phyloP scores from a whole-genome alignment of 1,140 invertebrate genomes.

The Panagrolaimus sp. region DNA sequence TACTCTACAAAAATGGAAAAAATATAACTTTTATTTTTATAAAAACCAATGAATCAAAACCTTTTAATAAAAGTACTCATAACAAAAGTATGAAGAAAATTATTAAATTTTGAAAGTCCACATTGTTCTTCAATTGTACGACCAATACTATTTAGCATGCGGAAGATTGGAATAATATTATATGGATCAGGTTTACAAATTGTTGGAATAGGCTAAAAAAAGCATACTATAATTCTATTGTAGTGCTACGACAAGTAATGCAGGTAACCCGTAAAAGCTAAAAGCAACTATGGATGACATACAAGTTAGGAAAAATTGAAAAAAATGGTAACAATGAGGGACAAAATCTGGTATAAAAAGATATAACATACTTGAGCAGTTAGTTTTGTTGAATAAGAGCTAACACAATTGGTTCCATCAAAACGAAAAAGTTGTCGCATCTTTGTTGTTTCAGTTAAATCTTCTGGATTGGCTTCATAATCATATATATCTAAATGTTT shows the following conservation, averaged over 20 bases:
- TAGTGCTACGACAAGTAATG: too few species aligned
- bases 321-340: too few species aligned
- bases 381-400: not conserved
- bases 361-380: slow-evolving; percentile 8
- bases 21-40: too few species aligned
- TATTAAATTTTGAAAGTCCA: slow-evolving; percentile 26
- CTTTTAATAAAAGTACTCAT: slow-evolving; percentile 38
- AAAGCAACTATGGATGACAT: too few species aligned
- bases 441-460: not conserved
- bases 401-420: slow-evolving; percentile 14
- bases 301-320: too few species aligned
- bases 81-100: slow-evolving; percentile 48
- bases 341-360: too few species aligned
- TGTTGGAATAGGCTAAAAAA: slow-evolving; percentile 40
- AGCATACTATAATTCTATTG: too few species aligned
- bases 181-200: slow-evolving; percentile 47
- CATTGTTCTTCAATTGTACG: slow-evolving; percentile 40
- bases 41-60: too few species aligned
- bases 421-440: not conserved
- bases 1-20: slow-evolving; percentile 29
- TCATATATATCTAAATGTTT: slow-evolving; percentile 52
- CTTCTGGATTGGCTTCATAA: slow-evolving; percentile 11
- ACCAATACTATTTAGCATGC: slow-evolving; percentile 40
- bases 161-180: slow-evolving; percentile 50
- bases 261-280: too few species aligned